Evolutionary conservation across 2,797 vertebrate genomes (phyloP).

Genomic region (Emydoidea blandingii): DNA sequence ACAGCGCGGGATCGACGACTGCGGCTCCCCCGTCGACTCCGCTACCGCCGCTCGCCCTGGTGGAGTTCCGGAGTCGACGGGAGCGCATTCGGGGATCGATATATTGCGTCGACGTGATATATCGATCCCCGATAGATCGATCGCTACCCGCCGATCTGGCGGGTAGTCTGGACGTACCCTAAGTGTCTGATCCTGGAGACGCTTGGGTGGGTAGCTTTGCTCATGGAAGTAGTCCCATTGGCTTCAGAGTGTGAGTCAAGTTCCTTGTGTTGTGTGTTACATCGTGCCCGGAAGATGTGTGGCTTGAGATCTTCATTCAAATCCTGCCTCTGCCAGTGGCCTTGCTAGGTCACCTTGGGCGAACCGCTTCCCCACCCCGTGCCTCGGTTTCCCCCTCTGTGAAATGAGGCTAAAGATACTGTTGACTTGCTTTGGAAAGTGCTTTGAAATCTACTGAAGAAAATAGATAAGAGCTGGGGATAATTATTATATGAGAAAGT

Average conservation of each 20-base stretch:
- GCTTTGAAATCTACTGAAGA: not conserved
- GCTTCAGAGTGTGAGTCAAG: not conserved
- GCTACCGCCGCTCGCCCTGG: too few species aligned
- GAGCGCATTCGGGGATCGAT: too few species aligned
- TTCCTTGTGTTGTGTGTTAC: not conserved
- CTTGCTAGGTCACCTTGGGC: not conserved
- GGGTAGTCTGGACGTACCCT: too few species aligned
- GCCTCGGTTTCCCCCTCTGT: not conserved
- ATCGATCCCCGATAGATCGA: too few species aligned
- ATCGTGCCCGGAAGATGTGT: not conserved
- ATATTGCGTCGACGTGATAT: too few species aligned
- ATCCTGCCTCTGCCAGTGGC: not conserved
- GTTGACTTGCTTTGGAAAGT: not conserved
- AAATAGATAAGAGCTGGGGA: not conserved
- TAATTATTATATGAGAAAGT: not conserved
- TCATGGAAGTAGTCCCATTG: not conserved
- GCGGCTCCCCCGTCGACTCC: too few species aligned
- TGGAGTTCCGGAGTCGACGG: too few species aligned
- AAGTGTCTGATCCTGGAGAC: not conserved
- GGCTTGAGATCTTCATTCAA: not conserved
- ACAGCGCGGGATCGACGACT: too few species aligned
- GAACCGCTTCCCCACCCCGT: not conserved
- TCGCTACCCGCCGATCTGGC: too few species aligned
- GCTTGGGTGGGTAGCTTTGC: not conserved
- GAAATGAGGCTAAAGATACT: not conserved